A percentile compares a stretch with the other conserved stretches of the same genome.
Evolutionary conservation across 2,113 vertebrate species (phyloP).

Genomic region (Chelonoidis abingdonii): DNA sequence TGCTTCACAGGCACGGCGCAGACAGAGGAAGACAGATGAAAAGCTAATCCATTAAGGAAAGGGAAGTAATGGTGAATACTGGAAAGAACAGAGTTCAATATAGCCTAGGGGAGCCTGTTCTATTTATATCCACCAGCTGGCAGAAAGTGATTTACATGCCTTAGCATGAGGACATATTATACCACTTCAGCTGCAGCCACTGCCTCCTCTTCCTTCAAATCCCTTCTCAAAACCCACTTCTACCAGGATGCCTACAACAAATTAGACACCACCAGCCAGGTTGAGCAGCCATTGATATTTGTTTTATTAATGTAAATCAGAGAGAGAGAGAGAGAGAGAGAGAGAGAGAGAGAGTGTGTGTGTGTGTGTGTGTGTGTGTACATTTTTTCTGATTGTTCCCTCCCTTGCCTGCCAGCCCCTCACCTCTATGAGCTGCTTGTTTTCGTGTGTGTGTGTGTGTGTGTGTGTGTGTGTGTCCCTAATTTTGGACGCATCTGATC

Average conservation of each 20-base stretch:
- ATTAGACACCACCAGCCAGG: not conserved
- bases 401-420: too few relatives aligned
- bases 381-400: too few relatives aligned
- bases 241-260: not conserved
- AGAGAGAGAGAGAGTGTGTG: too few relatives aligned
- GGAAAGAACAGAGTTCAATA: not conserved
- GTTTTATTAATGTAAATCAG: not conserved
- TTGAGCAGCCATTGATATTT: not conserved
- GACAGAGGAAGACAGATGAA: not conserved
- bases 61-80: not conserved
- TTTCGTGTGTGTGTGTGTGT: too few relatives aligned
- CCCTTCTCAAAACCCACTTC: not conserved
- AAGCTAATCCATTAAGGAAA: not conserved
- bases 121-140: not conserved
- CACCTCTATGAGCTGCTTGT: too few relatives aligned
- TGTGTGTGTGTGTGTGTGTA: too few relatives aligned
- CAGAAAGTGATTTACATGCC: not conserved
- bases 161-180: not conserved
- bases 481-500: too few relatives aligned
- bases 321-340: too few relatives aligned
- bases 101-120: not conserved
- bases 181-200: not conserved
- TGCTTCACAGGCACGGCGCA: not conserved
- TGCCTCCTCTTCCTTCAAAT: not conserved
- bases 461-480: too few relatives aligned